A percentile compares a stretch with the other conserved stretches of the same genome.
phyloP scores from a whole-genome alignment of 2,113 vertebrate genomes.

The Halcyon senegalensis region DNA sequence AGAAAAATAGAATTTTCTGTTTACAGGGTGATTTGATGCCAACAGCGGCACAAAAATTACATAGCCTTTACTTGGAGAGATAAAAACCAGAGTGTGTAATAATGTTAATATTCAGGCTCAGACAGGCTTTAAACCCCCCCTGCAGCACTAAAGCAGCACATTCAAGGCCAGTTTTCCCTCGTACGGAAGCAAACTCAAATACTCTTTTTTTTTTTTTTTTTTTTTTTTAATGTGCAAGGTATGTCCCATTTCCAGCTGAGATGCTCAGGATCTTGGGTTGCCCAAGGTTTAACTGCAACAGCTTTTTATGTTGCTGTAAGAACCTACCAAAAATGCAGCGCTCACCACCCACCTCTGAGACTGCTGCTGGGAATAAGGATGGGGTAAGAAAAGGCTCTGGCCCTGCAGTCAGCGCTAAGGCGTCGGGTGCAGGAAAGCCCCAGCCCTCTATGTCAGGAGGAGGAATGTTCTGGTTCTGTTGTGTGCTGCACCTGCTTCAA shows the following conservation, averaged over 20 bases:
- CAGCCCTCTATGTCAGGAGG: neutral
- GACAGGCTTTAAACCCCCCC: neutral
- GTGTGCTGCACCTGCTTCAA: neutral
- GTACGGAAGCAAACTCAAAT: neutral
- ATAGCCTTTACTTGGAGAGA: neutral
- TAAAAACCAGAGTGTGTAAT: neutral
- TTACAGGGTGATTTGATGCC: neutral
- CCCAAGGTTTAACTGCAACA: neutral
- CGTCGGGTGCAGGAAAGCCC: neutral
- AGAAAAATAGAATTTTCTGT: constrained; percentile 54
- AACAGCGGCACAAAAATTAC: neutral
- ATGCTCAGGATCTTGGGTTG: neutral
- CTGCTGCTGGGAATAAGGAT: neutral
- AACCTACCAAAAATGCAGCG: neutral
- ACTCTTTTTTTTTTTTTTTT: too few relatives aligned
- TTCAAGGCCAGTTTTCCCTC: neutral
- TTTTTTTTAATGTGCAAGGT: neutral
- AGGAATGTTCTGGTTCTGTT: rapidly evolving
- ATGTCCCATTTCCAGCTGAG: neutral
- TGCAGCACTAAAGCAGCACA: neutral
- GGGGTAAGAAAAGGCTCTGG: neutral
- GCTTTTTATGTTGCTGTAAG: neutral
- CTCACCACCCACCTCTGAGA: neutral
- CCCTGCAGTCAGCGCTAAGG: neutral
- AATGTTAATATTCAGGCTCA: neutral